These are phyloP conservation scores for Arrhopalites spinosus DNA, from an alignment of 2,888 invertebrate genomes.

Conservation along the genomic window DNA sequence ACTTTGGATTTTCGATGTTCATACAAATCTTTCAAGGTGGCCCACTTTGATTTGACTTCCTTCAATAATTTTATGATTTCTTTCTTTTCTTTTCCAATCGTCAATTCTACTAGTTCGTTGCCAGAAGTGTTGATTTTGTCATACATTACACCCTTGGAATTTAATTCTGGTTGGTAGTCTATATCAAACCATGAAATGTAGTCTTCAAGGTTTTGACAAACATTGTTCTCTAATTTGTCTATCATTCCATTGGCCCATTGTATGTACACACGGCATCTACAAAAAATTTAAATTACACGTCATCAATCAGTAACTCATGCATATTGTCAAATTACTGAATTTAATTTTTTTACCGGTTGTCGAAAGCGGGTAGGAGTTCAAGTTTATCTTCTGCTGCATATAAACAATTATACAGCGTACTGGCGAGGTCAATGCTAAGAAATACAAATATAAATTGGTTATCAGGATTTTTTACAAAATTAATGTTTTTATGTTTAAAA, in stretches of 20 bases:
- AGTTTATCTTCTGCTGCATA: conserved; percentile 76
- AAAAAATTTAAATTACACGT: background rate
- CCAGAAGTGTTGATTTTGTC: conserved; percentile 74
- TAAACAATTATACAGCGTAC: conserved; percentile 73
- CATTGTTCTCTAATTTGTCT: conserved; percentile 47
- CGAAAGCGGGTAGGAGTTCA: conserved; percentile 73
- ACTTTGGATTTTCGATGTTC: conserved; percentile 60
- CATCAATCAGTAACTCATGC: background rate
- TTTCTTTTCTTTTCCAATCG: conserved; percentile 50
- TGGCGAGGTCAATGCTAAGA: conserved; percentile 67
- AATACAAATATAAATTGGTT: too few species aligned
- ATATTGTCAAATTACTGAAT: background rate
- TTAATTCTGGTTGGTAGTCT: conserved; percentile 45
- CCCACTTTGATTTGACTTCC: conserved; percentile 72
- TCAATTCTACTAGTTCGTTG: conserved; percentile 65
- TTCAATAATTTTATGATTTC: conserved; percentile 63
- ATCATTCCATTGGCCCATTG: conserved; percentile 50
- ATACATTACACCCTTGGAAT: conserved; percentile 40
- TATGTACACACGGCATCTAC: conserved; percentile 49
- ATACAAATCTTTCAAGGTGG: background rate
- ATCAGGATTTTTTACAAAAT: too few species aligned
- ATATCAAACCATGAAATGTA: conserved; percentile 45
- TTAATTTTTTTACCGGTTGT: conserved; percentile 58
- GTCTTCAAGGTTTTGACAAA: conserved; percentile 47
- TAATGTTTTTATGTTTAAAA: too few species aligned